Percentiles rank a stretch among this genome's conserved stretches.
Evolutionary conservation across 2,888 invertebrate species (phyloP).

Genomic region (Nowickia ferox): DNA sequence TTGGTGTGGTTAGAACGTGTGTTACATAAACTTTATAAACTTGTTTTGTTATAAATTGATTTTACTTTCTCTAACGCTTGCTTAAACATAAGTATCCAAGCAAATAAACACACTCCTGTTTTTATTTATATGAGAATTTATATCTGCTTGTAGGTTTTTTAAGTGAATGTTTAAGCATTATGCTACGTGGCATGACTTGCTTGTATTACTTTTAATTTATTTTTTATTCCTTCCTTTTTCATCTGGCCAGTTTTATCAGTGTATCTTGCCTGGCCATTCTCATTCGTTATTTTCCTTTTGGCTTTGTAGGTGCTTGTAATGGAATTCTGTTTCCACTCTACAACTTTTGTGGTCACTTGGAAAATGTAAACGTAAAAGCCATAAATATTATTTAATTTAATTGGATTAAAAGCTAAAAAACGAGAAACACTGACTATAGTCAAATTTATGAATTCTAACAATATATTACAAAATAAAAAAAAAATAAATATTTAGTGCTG

Average conservation of each 20-base stretch:
- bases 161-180: constrained; percentile 55
- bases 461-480: not conserved
- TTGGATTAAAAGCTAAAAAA: constrained; percentile 70
- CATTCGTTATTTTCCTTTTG: not conserved
- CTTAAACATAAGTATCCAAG: not conserved
- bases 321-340: constrained; percentile 42
- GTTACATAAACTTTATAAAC: constrained; percentile 74
- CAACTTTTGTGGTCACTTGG: constrained; percentile 65
- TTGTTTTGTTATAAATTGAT: not conserved
- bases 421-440: constrained; percentile 24
- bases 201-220: constrained; percentile 18
- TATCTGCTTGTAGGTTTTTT: not conserved
- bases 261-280: constrained; percentile 19
- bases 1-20: constrained; percentile 73
- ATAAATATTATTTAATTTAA: constrained; percentile 70
- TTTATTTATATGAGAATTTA: not conserved
- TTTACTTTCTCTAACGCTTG: not conserved
- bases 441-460: constrained; percentile 62
- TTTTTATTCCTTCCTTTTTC: not conserved
- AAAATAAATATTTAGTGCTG: not conserved
- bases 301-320: not conserved
- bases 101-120: no score
- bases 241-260: constrained; percentile 2
- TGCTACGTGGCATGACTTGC: constrained; percentile 30
- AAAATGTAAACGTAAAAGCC: constrained; percentile 68